A percentile compares a stretch with the other conserved stretches of the same genome.
phyloP scores from a whole-genome alignment of 2,113 vertebrate genomes.

The Amblyopsis rosae region DNA sequence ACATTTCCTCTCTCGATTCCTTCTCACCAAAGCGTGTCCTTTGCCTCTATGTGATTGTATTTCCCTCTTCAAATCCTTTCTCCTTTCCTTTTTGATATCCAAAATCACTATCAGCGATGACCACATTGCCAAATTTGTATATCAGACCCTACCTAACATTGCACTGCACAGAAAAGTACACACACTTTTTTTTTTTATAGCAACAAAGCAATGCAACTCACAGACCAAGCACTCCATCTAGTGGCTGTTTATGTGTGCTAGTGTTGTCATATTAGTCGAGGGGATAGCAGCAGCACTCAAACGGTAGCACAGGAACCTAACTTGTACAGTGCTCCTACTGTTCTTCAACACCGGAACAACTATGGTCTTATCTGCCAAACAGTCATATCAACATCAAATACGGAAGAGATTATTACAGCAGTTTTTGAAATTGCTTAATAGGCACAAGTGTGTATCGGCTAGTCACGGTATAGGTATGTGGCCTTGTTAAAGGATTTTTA shows the following conservation, averaged over 20 bases:
- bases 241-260: slow-evolving; percentile 34
- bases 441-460: not conserved
- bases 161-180: slow-evolving; percentile 28
- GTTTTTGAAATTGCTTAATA: slow-evolving; percentile 8
- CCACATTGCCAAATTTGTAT: slow-evolving; percentile 47
- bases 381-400: slow-evolving; percentile 10
- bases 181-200: slow-evolving; percentile 38
- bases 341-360: not conserved
- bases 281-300: slow-evolving; percentile 27
- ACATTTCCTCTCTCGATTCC: slow-evolving; percentile 21
- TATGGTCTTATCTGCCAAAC: slow-evolving; percentile 35
- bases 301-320: slow-evolving; percentile 43
- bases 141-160: slow-evolving; percentile 28
- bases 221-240: slow-evolving; percentile 52
- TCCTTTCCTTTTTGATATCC: slow-evolving; percentile 23
- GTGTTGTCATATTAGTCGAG: not conserved
- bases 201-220: slow-evolving; percentile 67
- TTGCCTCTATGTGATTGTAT: slow-evolving; percentile 40
- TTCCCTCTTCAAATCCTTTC: slow-evolving; percentile 16
- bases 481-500: not conserved
- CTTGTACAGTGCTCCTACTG: slow-evolving; percentile 13
- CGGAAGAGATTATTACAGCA: not conserved
- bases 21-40: slow-evolving; percentile 49
- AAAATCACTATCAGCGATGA: slow-evolving; percentile 21
- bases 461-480: not conserved